A percentile compares a stretch with the other conserved stretches of the same genome.
Evolutionary conservation across 1,140 invertebrate genomes (phyloP).

Genomic region (Akabosia matsudoensis): DNA sequence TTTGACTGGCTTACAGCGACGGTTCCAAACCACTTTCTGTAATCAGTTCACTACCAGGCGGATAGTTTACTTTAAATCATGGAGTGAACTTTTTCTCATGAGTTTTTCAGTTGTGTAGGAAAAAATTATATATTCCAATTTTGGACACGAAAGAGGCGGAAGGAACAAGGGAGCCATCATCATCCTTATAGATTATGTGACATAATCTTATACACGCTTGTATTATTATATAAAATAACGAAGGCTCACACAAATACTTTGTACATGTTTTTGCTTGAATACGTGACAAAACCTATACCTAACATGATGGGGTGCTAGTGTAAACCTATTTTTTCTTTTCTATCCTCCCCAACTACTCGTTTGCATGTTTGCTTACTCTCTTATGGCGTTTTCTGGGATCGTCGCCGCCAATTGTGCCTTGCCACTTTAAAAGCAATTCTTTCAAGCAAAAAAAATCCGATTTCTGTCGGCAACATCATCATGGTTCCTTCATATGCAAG

Average conservation of each 20-base stretch:
- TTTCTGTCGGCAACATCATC: background rate
- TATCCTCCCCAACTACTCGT: background rate
- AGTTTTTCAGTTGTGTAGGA: too few relatives aligned
- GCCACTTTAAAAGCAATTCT: background rate
- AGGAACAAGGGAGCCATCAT: background rate
- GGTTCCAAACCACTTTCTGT: too few relatives aligned
- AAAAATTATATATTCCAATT: too few relatives aligned
- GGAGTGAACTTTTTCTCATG: too few relatives aligned
- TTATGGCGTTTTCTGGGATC: background rate
- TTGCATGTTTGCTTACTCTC: background rate
- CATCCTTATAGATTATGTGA: background rate
- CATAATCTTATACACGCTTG: background rate
- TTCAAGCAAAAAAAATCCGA: background rate
- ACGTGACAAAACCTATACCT: background rate
- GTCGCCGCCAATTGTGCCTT: background rate
- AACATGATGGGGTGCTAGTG: background rate
- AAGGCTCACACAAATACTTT: too few relatives aligned
- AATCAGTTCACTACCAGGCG: too few relatives aligned
- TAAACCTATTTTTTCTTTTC: background rate
- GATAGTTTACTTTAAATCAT: too few relatives aligned
- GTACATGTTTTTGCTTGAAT: too few relatives aligned
- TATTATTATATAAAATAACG: too few relatives aligned
- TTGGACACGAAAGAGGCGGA: background rate
- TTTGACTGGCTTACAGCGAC: background rate
- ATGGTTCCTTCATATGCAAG: too few relatives aligned